Evolutionary conservation across 1,140 invertebrate species (phyloP).

Genomic region (Plodia interpunctella): DNA sequence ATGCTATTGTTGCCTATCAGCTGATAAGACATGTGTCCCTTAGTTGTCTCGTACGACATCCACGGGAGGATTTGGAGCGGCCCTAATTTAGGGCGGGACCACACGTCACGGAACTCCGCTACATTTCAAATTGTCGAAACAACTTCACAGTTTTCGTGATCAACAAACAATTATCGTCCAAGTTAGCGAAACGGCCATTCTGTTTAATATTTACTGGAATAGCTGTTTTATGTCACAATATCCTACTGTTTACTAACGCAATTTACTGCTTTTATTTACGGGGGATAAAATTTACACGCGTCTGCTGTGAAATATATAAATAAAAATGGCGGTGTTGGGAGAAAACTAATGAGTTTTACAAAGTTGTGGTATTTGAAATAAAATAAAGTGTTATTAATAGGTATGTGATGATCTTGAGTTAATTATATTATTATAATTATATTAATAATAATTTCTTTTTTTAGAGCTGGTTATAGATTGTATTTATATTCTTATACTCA

Average conservation of each 20-base stretch:
- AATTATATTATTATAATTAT: too few relatives aligned
- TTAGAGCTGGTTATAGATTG: conserved; percentile 66
- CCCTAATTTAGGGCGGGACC: too few relatives aligned
- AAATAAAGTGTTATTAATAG: conserved; percentile 25
- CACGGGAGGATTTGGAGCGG: too few relatives aligned
- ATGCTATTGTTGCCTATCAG: too few relatives aligned
- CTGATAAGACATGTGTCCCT: too few relatives aligned
- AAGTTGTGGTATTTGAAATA: too few relatives aligned
- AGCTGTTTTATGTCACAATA: conserved; percentile 4
- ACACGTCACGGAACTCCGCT: too few relatives aligned
- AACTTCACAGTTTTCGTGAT: background rate
- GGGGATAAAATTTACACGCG: background rate
- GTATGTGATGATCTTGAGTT: too few relatives aligned
- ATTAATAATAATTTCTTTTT: conserved; percentile 73
- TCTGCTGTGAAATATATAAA: background rate
- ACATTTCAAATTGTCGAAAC: too few relatives aligned
- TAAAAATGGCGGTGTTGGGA: background rate
- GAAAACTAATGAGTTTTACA: background rate
- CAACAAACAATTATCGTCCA: background rate
- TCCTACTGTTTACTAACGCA: background rate
- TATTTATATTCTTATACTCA: conserved; percentile 78
- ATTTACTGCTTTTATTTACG: conserved; percentile 1
- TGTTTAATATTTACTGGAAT: conserved; percentile 2
- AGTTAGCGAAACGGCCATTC: conserved; percentile 4
- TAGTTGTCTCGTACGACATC: too few relatives aligned